Base-by-base conservation (phyloP, 2,888 invertebrate species). In the Auanema freiburgensis region DNA sequence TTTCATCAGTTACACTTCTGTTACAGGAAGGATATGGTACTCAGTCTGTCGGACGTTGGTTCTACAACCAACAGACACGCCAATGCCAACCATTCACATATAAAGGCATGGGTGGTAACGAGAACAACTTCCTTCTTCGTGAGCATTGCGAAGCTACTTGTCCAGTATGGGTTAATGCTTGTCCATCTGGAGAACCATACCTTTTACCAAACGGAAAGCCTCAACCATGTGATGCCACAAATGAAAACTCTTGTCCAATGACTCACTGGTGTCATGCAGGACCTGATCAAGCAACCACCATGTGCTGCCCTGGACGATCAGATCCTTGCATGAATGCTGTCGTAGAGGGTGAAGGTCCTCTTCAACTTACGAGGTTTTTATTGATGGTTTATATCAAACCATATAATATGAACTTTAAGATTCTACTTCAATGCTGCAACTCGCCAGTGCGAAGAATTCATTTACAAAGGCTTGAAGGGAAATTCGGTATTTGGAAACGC, bases 81-180 rank as follows among this genome's bases (percentile, higher is more conserved):
- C 72, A 74, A 18, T 81, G 81, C 55, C 72, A 77, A 44, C 76
- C 72, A 24, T 81, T 81, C 66, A 71, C 71, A 3, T 81, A 78
- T 57, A 69, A 71, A 18, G 77, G 79, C 57, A 64, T 69, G 23
- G 77, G 72, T 14, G 82, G 82, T 25, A 82, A 82, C 55, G 76
- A 77, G 69, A 82, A 82, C 68, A 81, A 81, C 59, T 82, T 83
- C 65, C 52, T 73, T 11, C 62, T 77, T 11, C 67, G 74, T 24
- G 77, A 79, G 54, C 78, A 78, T 58, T 80, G 80, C 57, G 79
- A 79, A 53, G 65, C 72, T 10, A 69, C 76, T 0, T 80, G 80
- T 63, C 79, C 80, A 0, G 76, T 76, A 1, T 79, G 72, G 74
- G 66, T 69, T 14, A 80, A 81, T 50, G 79, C 79, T 6, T 81